Base-by-base conservation (phyloP, 2,888 invertebrate species). In the Sialis lutaria region DNA sequence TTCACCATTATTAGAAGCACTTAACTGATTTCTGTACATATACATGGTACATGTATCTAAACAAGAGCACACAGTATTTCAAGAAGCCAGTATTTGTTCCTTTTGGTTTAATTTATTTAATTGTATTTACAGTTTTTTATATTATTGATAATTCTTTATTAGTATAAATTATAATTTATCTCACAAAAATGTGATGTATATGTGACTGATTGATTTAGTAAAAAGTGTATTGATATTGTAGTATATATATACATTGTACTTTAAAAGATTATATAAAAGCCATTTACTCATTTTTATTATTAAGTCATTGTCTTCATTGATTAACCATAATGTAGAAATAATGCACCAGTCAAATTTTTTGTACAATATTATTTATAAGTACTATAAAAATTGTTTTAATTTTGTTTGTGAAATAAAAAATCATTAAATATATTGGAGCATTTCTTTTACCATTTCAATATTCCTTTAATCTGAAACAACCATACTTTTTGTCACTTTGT, bases 211-310 rank as follows among this genome's bases (percentile, higher is more conserved):
- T 42, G 42, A 39, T 30, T 30, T 42, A 12, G 32, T 39, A 42
- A 31, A 42, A 30, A 30, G 44, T 35, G 44, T 44, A 35, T 44
- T 35, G 12, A 44, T 44, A 44, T 42, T 44, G 44, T 44, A 44
- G 44, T 34, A 34, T 44, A 44, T 44, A 44, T 42, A 42, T 42
- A 42, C 42, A 42, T 42, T 42, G 42, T 42, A 42, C 22, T 42
- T 42, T 42, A 22, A 42, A 42, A 42, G 22, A 42, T 42, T 31
- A 42, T 42, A 42, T 42, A 42, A 42, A 42, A 31, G 42, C 42
- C 42, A 42, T 42, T 42, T 42, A 42, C 42, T 42, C 42, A 42
- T 42, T 42, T 42, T 30, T 31, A 42, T 42, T 42, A 42, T 37
- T 37, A 42, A 42, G 42, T 31, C 42, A 42, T 42, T 42, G 31